phyloP scores from a whole-genome alignment of 2,113 vertebrate species.

The Silurus glanis region DNA sequence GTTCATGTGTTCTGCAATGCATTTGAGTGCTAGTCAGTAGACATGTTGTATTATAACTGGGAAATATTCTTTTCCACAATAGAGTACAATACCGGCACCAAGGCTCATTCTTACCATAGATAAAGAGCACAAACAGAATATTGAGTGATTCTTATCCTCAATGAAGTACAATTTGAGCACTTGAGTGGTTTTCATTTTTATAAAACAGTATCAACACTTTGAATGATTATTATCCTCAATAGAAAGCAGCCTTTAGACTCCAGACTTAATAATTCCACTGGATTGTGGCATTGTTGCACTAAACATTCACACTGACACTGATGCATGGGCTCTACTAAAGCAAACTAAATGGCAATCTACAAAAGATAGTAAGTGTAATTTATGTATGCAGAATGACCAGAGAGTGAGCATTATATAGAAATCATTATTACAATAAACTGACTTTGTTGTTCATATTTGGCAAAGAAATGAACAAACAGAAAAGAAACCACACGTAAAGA shows the following conservation, averaged over 20 bases:
- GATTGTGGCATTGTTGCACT: neutral
- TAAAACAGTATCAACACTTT: neutral
- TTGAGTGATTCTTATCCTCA: neutral
- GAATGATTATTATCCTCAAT: neutral
- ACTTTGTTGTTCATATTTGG: neutral
- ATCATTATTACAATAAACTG: no score
- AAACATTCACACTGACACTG: neutral
- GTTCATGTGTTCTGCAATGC: neutral
- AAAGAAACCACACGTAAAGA: neutral
- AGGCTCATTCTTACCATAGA: neutral
- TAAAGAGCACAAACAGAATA: neutral
- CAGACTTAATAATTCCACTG: neutral
- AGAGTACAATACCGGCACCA: neutral
- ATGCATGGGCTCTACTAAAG: neutral
- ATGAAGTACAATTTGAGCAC: neutral
- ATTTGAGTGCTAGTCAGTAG: neutral
- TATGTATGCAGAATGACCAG: no score
- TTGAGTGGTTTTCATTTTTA: neutral
- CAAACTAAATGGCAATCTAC: neutral
- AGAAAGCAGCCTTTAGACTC: neutral
- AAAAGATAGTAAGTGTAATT: no score
- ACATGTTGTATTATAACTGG: neutral
- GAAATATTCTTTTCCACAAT: neutral
- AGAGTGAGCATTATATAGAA: no score
- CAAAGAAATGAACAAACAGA: neutral